Percentiles rank a stretch among this genome's conserved stretches.
Evolutionary conservation across 2,888 invertebrate genomes (phyloP).

Genomic region (Octonoba sinensis): DNA sequence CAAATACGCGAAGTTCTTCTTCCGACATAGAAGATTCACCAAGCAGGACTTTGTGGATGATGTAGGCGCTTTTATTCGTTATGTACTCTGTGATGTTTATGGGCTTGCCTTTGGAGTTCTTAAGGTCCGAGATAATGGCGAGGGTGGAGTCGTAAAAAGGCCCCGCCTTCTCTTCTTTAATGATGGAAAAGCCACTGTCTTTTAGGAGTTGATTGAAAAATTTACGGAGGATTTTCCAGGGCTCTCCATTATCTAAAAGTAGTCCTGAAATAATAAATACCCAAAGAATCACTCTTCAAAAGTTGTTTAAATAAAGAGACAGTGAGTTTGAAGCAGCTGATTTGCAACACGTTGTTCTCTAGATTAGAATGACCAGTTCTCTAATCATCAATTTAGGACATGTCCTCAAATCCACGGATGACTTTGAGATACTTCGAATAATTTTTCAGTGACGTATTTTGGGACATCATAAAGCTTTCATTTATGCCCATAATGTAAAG

Average conservation of each 20-base stretch:
- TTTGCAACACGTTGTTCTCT: no score
- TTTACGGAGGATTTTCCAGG: conserved; percentile 12
- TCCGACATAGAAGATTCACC: background rate
- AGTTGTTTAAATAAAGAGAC: no score
- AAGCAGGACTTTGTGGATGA: background rate
- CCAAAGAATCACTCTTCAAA: no score
- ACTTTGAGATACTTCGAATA: no score
- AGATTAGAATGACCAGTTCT: no score
- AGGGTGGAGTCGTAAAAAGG: conserved; percentile 15
- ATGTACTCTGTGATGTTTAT: background rate
- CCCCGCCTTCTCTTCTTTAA: conserved; percentile 8
- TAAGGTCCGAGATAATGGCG: background rate
- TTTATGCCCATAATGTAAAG: no score
- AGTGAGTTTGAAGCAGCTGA: no score
- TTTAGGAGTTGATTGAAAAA: conserved; percentile 8
- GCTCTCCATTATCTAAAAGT: conserved; percentile 12
- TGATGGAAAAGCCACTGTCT: background rate
- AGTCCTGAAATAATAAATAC: background rate
- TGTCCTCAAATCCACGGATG: no score
- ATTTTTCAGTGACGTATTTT: no score
- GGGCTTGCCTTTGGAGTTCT: conserved; percentile 3
- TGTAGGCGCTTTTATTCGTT: background rate
- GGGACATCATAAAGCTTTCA: no score
- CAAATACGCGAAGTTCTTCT: background rate
- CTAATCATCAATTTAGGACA: no score